These are phyloP conservation scores for Promerops cafer DNA, from an alignment of 2,113 vertebrate genomes.

Conservation along the genomic window DNA sequence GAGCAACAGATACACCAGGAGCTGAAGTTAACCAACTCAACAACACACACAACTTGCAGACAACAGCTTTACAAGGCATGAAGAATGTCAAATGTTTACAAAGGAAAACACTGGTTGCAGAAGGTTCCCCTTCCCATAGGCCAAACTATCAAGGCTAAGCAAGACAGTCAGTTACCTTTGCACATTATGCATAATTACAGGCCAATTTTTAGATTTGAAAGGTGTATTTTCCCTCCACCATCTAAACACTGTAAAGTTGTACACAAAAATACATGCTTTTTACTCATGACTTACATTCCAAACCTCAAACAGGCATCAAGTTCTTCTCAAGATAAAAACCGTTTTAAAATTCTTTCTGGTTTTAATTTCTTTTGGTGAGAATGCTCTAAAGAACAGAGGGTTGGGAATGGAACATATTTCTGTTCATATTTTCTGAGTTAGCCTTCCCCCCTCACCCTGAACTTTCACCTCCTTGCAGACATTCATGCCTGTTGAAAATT, in stretches of 20 bases:
- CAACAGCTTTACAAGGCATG: neutral
- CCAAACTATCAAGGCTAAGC: neutral
- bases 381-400: neutral
- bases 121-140: neutral
- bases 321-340: neutral
- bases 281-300: neutral
- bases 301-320: neutral
- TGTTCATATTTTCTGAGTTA: constrained; percentile 22
- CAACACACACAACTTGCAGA: neutral
- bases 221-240: neutral
- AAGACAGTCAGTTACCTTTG: neutral
- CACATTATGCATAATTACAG: neutral
- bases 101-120: neutral
- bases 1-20: neutral
- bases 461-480: constrained; percentile 31
- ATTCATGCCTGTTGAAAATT: constrained; percentile 44
- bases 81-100: neutral
- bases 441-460: neutral
- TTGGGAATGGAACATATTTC: neutral
- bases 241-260: neutral
- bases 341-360: neutral
- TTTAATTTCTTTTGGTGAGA: neutral
- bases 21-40: neutral
- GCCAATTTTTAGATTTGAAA: neutral
- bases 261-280: neutral